Conservation (phyloP, 1,140 invertebrate species). For the Epicauta chinensis region DNA sequence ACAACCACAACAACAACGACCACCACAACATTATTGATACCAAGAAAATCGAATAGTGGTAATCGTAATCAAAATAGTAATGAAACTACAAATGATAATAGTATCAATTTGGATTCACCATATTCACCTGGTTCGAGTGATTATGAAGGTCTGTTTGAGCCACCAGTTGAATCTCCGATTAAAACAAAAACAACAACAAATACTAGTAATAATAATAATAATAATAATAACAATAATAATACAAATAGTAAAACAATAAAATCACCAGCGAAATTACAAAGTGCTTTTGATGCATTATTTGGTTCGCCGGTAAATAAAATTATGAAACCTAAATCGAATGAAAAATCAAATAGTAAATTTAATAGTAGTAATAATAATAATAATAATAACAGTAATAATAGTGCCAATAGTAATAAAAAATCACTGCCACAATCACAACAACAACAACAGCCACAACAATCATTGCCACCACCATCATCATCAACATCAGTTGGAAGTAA, state of each 20-base stretch:
- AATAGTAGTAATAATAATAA: conserved; percentile 47
- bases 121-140: conserved; percentile 79
- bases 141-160: conserved; percentile 80
- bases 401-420: conserved; percentile 3
- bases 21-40: too few relatives aligned
- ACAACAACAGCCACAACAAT: background rate
- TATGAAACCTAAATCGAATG: conserved; percentile 37
- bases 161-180: conserved; percentile 54
- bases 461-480: background rate
- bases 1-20: background rate
- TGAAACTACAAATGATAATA: too few relatives aligned
- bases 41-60: background rate
- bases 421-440: too few relatives aligned
- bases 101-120: conserved; percentile 69
- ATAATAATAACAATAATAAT: conserved; percentile 1
- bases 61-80: background rate
- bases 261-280: conserved; percentile 42
- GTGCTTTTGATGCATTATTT: conserved; percentile 52
- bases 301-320: conserved; percentile 43
- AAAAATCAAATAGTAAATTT: conserved; percentile 45
- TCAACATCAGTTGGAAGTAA: background rate
- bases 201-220: conserved; percentile 2
- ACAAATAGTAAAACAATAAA: conserved; percentile 29
- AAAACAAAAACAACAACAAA: conserved; percentile 21
- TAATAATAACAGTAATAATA: background rate